These are phyloP conservation scores for Halictus rubicundus DNA, from an alignment of 1,140 invertebrate genomes.

Conservation along the genomic window DNA sequence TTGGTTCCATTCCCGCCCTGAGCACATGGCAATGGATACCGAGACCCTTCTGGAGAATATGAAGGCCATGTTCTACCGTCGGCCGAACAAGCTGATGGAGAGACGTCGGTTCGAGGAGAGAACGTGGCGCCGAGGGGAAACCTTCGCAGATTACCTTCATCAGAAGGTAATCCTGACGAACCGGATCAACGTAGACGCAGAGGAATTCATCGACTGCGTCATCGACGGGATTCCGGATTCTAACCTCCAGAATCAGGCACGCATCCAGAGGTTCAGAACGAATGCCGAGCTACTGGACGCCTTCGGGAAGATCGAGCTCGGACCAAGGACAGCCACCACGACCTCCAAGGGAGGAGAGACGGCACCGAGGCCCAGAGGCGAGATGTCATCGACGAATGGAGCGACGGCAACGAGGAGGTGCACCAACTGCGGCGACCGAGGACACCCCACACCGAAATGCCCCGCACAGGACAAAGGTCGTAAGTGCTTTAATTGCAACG, in stretches of 20 bases:
- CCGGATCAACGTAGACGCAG: not conserved
- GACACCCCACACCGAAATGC: not conserved
- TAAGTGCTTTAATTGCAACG: too few species aligned
- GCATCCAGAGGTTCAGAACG: not conserved
- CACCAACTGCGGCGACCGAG: not conserved
- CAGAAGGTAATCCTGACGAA: constrained; percentile 9
- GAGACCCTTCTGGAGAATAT: not conserved
- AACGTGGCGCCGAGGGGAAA: constrained; percentile 8
- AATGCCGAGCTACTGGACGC: constrained; percentile 9
- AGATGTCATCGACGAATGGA: fast-evolving
- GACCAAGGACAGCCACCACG: not conserved
- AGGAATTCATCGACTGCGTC: constrained; percentile 7
- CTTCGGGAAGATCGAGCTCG: not conserved
- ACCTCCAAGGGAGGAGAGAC: not conserved
- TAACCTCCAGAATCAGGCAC: constrained; percentile 6
- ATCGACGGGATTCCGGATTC: not conserved
- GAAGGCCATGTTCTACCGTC: not conserved
- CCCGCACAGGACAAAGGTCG: too few species aligned
- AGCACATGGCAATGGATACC: not conserved
- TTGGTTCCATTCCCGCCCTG: not conserved
- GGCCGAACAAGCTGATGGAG: not conserved
- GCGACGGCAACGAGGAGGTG: not conserved
- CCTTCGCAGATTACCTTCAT: constrained; percentile 12
- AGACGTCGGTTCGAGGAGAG: constrained; percentile 11
- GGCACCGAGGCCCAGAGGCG: too few species aligned